phyloP scores from a whole-genome alignment of 92 coral and sea anemone species.

The Parazoanthus darwini region DNA sequence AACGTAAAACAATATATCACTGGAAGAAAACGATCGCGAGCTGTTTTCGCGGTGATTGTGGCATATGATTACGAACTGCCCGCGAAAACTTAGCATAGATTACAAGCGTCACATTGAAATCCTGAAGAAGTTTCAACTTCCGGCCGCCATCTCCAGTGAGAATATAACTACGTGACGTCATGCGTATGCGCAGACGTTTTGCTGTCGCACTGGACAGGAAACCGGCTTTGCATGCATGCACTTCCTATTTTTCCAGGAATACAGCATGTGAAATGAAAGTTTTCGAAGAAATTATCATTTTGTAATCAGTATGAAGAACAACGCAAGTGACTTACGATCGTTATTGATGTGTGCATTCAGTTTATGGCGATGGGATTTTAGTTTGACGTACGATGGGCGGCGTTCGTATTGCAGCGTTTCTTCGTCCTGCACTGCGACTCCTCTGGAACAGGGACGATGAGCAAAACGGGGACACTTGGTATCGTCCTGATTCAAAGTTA shows the following conservation, averaged over 20 bases:
- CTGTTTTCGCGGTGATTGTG: too few relatives aligned
- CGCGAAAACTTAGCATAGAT: too few relatives aligned
- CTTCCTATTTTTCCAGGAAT: conserved; percentile 36
- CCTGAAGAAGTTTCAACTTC: too few relatives aligned
- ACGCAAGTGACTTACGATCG: background rate
- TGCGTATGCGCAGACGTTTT: too few relatives aligned
- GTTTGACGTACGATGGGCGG: conserved; percentile 44
- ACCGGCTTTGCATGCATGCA: background rate
- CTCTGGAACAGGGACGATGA: conserved; percentile 36
- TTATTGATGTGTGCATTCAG: conserved; percentile 1
- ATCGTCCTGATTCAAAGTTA: conserved; percentile 12
- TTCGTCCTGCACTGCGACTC: conserved; percentile 13
- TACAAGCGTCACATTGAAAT: too few relatives aligned
- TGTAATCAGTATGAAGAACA: background rate
- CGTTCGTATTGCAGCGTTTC: conserved; percentile 26
- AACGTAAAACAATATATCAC: too few relatives aligned
- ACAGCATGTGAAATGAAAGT: background rate
- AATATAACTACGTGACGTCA: too few relatives aligned
- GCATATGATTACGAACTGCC: too few relatives aligned
- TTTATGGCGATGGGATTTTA: conserved; percentile 16
- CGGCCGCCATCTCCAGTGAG: too few relatives aligned
- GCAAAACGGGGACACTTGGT: conserved; percentile 19
- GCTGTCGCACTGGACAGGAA: background rate
- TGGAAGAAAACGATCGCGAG: too few relatives aligned
- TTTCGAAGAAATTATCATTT: background rate